Conservation (phyloP, 2,888 invertebrate species). For the Drosophila ustulata region DNA sequence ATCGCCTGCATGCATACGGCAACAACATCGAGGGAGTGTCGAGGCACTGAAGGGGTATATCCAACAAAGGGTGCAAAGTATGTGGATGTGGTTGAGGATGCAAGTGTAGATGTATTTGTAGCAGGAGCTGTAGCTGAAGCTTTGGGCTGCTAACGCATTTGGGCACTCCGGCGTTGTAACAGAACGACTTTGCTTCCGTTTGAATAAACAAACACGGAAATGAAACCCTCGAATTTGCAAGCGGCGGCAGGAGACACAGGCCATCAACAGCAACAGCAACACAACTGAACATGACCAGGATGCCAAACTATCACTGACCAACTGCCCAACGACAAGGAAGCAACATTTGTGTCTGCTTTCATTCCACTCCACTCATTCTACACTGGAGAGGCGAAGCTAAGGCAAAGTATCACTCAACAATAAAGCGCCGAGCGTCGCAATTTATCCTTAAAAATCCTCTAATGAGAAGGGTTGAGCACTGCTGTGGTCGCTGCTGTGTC, state of each 20-base stretch:
- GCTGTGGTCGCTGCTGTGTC: slow-evolving; percentile 72
- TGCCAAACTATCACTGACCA: slow-evolving; percentile 67
- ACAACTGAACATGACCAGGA: slow-evolving; percentile 32
- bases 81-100: slow-evolving; percentile 57
- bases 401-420: slow-evolving; percentile 76
- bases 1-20: slow-evolving; percentile 79
- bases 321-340: slow-evolving; percentile 59
- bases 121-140: slow-evolving; percentile 15
- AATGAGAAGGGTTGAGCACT: slow-evolving; percentile 83
- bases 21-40: slow-evolving; percentile 35
- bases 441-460: slow-evolving; percentile 82
- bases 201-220: slow-evolving; percentile 82
- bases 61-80: slow-evolving; percentile 77
- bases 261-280: slow-evolving; percentile 21
- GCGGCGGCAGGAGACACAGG: slow-evolving; percentile 24
- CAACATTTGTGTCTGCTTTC: neutral
- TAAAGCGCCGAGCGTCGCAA: slow-evolving; percentile 70
- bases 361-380: slow-evolving; percentile 12
- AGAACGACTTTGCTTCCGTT: slow-evolving; percentile 80
- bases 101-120: slow-evolving; percentile 18
- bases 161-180: slow-evolving; percentile 74
- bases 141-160: slow-evolving; percentile 17
- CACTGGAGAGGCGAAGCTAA: neutral
- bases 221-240: slow-evolving; percentile 71
- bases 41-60: slow-evolving; percentile 63